Evolutionary conservation across 2,888 invertebrate species (phyloP).

Genomic region (Spisula subtruncata): DNA sequence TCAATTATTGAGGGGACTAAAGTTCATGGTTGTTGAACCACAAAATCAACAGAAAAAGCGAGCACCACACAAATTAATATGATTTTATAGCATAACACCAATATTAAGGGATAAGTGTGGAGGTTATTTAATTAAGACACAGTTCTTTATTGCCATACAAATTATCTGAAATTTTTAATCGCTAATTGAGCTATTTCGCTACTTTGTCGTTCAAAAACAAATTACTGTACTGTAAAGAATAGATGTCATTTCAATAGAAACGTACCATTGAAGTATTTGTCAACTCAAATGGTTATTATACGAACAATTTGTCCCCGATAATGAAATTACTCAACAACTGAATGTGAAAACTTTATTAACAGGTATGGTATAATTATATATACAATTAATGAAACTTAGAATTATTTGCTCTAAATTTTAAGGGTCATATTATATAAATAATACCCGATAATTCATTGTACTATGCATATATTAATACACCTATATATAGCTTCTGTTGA

Average conservation of each 20-base stretch:
- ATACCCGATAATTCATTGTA: neutral
- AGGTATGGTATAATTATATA: neutral
- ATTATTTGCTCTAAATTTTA: neutral
- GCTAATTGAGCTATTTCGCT: constrained; percentile 2
- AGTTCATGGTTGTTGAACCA: no score
- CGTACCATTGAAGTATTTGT: constrained; percentile 3
- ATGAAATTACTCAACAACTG: constrained; percentile 4
- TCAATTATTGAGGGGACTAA: no score
- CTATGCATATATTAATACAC: no score
- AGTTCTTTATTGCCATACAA: neutral
- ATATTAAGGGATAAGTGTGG: neutral
- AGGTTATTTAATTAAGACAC: neutral
- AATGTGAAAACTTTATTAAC: constrained; percentile 8
- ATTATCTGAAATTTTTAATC: neutral
- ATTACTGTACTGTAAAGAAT: neutral
- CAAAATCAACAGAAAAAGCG: no score
- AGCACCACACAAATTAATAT: no score
- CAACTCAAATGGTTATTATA: constrained; percentile 20
- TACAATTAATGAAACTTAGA: neutral
- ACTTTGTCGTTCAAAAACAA: neutral
- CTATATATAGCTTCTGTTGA: no score
- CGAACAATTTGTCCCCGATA: neutral
- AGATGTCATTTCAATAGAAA: neutral
- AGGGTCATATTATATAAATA: neutral
- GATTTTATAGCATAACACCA: no score